Conservation (phyloP, 2,888 invertebrate species). For the Brachynemurus nebulosus region DNA sequence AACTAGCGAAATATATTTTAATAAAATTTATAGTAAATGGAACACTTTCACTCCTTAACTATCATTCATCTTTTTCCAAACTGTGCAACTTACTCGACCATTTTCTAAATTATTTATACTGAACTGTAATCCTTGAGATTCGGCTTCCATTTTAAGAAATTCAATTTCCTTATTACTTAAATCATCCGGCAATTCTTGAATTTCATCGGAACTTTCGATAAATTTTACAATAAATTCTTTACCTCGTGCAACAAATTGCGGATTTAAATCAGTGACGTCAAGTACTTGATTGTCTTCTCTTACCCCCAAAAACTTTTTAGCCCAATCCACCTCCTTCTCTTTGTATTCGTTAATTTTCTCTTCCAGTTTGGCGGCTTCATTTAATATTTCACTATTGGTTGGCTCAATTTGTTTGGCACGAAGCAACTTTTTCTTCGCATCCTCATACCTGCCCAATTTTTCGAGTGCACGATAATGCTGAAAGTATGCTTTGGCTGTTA, state of each 20-base stretch:
- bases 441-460: conserved; percentile 42
- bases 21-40: too few species aligned
- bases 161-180: conserved; percentile 34
- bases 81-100: too few species aligned
- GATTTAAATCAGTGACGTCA: conserved; percentile 25
- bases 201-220: conserved; percentile 30
- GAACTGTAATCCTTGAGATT: conserved; percentile 34
- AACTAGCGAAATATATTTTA: too few species aligned
- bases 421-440: conserved; percentile 40
- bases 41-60: too few species aligned
- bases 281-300: conserved; percentile 17
- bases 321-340: conserved; percentile 21
- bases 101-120: too few species aligned
- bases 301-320: conserved; percentile 25
- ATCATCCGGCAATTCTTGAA: conserved; percentile 36
- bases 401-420: conserved; percentile 40
- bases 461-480: conserved; percentile 55
- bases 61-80: too few species aligned
- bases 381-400: conserved; percentile 36
- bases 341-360: conserved; percentile 26
- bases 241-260: conserved; percentile 29
- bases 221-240: conserved; percentile 35
- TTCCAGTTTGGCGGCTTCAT: conserved; percentile 37
- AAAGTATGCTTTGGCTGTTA: conserved; percentile 45
- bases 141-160: conserved; percentile 34